phyloP scores from a whole-genome alignment of 1,140 invertebrate species.

The Ips typographus region DNA sequence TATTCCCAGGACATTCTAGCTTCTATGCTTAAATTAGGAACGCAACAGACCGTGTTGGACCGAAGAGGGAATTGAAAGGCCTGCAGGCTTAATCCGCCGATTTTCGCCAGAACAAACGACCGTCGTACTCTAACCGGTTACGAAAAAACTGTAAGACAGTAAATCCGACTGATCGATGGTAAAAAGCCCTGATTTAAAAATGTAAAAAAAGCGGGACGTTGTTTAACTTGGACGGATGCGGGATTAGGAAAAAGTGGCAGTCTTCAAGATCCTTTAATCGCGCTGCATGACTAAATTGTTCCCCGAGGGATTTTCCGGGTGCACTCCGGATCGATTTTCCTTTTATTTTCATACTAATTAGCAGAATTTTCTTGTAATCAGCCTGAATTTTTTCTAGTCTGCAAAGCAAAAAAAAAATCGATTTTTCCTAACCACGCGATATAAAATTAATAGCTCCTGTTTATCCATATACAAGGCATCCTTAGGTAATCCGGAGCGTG shows the following conservation, averaged over 20 bases:
- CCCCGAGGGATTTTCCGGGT: slow-evolving; percentile 9
- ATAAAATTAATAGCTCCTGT: slow-evolving; percentile 33
- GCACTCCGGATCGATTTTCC: slow-evolving; percentile 1
- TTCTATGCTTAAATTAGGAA: slow-evolving; percentile 31
- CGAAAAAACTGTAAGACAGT: not conserved
- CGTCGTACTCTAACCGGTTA: not conserved
- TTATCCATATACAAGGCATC: slow-evolving; percentile 31
- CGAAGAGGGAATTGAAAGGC: not conserved
- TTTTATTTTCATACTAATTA: too few relatives aligned
- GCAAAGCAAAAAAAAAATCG: too few relatives aligned
- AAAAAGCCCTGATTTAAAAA: slow-evolving; percentile 26
- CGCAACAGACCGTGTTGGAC: slow-evolving; percentile 20
- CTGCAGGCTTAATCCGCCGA: not conserved
- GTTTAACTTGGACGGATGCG: slow-evolving; percentile 37
- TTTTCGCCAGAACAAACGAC: not conserved
- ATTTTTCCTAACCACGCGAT: slow-evolving; percentile 4
- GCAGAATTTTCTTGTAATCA: too few relatives aligned
- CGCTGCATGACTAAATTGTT: slow-evolving; percentile 21
- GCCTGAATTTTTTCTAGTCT: too few relatives aligned
- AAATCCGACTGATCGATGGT: not conserved
- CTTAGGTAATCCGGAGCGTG: slow-evolving; percentile 31
- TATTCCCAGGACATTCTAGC: slow-evolving; percentile 33
- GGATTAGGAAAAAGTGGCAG: slow-evolving; percentile 9
- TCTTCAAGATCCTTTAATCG: slow-evolving; percentile 18
- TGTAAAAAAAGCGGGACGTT: slow-evolving; percentile 13